Evolutionary conservation across 2,113 vertebrate species (phyloP).

Genomic region (Hemichromis elongatus): DNA sequence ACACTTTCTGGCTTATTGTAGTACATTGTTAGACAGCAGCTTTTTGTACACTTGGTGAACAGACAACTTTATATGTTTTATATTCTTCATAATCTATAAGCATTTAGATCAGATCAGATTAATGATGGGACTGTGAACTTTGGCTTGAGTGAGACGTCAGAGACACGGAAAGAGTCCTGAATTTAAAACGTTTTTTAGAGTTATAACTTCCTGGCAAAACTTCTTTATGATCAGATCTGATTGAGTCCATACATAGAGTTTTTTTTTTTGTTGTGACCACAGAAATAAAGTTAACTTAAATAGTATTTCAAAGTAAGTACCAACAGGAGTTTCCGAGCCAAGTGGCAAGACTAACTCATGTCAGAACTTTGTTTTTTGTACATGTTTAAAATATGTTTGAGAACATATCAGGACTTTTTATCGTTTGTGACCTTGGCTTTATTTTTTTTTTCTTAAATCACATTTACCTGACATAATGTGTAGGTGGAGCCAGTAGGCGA

Average conservation of each 20-base stretch:
- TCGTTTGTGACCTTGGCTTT: fast-evolving
- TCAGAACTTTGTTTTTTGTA: not conserved
- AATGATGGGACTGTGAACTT: not conserved
- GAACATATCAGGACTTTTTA: not conserved
- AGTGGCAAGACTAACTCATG: not conserved
- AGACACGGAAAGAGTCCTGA: not conserved
- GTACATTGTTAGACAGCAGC: not conserved
- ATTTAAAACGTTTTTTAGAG: not conserved
- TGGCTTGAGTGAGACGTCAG: not conserved
- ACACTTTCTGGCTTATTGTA: not conserved
- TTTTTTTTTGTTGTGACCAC: not conserved
- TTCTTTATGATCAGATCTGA: not conserved
- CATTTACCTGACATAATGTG: not conserved
- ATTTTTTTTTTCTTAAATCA: not conserved
- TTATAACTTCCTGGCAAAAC: not conserved
- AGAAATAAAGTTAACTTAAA: not conserved
- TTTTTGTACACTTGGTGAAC: not conserved
- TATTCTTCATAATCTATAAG: not conserved
- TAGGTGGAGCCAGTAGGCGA: not conserved
- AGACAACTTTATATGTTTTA: not conserved
- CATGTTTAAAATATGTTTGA: not conserved
- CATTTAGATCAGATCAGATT: not conserved
- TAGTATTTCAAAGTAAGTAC: not conserved
- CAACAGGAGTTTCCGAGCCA: not conserved
- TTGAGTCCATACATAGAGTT: not conserved